Evolutionary conservation across 2,797 vertebrate species (phyloP).

Genomic region (Leptoclinus maculatus): DNA sequence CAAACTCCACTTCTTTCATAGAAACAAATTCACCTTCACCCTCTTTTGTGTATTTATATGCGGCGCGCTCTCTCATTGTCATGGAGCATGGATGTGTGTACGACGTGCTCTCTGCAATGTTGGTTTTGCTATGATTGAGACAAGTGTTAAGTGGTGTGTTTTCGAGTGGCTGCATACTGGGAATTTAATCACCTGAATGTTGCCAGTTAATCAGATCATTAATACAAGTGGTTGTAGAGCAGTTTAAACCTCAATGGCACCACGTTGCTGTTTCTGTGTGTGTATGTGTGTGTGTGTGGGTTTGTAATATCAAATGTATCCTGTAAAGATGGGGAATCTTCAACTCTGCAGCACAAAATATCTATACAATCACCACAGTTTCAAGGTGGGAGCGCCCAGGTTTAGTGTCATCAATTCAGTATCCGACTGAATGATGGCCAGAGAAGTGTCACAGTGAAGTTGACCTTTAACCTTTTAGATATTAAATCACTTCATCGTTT

Average conservation of each 20-base stretch:
- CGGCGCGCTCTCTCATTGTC: background rate
- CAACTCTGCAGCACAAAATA: too few relatives aligned
- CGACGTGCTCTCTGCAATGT: background rate
- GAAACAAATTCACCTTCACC: slow-evolving; percentile 14
- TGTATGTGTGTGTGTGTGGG: background rate
- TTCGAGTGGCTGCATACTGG: background rate
- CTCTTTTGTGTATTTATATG: slow-evolving; percentile 3
- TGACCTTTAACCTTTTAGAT: too few relatives aligned
- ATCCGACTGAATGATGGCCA: too few relatives aligned
- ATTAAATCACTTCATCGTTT: too few relatives aligned
- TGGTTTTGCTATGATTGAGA: background rate
- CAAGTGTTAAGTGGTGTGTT: slow-evolving; percentile 9
- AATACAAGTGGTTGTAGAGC: slow-evolving; percentile 6
- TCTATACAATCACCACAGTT: too few relatives aligned
- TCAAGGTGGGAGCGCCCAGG: too few relatives aligned
- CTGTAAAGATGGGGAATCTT: background rate
- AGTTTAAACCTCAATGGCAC: slow-evolving; percentile 7
- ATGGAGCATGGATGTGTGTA: background rate
- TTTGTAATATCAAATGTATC: background rate
- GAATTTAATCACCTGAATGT: slow-evolving; percentile 24
- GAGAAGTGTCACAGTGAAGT: too few relatives aligned
- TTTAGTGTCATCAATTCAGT: too few relatives aligned
- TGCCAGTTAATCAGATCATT: slow-evolving; percentile 34
- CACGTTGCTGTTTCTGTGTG: background rate
- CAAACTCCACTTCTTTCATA: slow-evolving; percentile 12